Percentiles rank a stretch among this genome's conserved stretches.
Evolutionary conservation across 2,113 vertebrate species (phyloP).

Genomic region (Prionailurus bengalensis): DNA sequence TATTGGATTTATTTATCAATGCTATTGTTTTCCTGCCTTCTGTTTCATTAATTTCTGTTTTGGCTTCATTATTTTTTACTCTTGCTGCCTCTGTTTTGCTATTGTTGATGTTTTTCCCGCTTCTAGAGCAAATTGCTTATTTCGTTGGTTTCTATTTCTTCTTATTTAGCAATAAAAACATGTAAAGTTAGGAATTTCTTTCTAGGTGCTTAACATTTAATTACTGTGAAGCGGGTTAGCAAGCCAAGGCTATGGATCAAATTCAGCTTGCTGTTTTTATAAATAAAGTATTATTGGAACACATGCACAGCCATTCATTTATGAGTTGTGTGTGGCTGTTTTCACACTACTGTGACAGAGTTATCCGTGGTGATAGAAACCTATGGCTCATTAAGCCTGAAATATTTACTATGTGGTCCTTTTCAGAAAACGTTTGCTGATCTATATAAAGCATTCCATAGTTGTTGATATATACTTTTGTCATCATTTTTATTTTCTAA

Average conservation of each 20-base stretch:
- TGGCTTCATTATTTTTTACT: background rate
- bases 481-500: conserved; percentile 36
- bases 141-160: conserved; percentile 3
- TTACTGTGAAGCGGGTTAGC: background rate
- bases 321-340: background rate
- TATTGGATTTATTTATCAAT: background rate
- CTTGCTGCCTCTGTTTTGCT: background rate
- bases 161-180: background rate
- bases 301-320: background rate
- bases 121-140: background rate
- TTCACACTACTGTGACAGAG: background rate
- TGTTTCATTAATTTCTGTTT: background rate
- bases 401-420: background rate
- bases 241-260: background rate
- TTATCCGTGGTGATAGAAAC: background rate
- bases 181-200: background rate
- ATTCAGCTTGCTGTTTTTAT: background rate
- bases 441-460: background rate
- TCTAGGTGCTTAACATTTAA: conserved; percentile 7
- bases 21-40: background rate
- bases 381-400: background rate
- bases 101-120: background rate
- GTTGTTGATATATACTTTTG: background rate
- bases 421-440: background rate
- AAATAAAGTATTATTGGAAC: background rate